Conservation (phyloP, 30 jellyfish, hydroid and myxozoan species). For the Rhopilema esculentum region DNA sequence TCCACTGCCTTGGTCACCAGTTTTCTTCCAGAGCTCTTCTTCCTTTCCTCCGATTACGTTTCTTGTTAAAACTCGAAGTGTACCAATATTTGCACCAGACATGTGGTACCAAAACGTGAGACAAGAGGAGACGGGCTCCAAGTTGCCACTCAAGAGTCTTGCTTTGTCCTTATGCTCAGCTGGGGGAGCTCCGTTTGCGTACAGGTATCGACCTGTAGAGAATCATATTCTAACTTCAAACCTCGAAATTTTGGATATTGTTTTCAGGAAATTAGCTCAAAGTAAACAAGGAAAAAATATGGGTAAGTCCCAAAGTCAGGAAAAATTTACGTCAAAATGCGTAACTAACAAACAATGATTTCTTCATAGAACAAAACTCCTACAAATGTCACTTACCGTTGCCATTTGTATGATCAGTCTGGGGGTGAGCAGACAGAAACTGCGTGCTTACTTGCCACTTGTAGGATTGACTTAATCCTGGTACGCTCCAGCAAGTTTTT, state of each 20-base stretch:
- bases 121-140: conserved; percentile 35
- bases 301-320: no score
- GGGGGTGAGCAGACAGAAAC: neutral
- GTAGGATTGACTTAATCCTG: neutral
- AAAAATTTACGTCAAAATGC: no score
- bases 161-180: neutral
- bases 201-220: conserved; percentile 8
- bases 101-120: conserved; percentile 69
- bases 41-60: neutral
- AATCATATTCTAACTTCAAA: no score
- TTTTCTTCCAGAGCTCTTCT: conserved; percentile 59
- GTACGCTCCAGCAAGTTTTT: neutral
- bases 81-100: conserved; percentile 70
- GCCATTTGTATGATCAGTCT: neutral
- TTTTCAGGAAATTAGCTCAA: no score
- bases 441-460: neutral
- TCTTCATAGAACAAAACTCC: neutral
- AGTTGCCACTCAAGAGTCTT: conserved; percentile 5
- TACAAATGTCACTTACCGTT: neutral
- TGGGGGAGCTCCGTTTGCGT: neutral
- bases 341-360: neutral
- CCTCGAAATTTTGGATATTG: no score
- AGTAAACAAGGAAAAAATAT: no score
- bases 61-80: conserved; percentile 31
- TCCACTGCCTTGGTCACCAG: conserved; percentile 63